These are phyloP conservation scores for Trididemnum nubilum DNA, from an alignment of 23 tunicate genomes.

Conservation along the genomic window DNA sequence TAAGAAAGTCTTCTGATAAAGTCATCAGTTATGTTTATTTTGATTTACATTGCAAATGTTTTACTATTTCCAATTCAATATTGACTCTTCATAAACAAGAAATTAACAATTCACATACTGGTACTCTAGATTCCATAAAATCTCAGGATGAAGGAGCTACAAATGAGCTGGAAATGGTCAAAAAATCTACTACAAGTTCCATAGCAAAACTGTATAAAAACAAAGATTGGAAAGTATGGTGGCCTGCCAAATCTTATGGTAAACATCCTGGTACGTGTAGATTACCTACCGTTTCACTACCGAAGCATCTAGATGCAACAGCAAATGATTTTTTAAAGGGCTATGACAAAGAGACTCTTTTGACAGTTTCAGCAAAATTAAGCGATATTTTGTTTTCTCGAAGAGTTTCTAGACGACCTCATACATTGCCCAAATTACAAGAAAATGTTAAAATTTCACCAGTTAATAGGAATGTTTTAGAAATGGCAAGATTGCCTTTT, in stretches of 20 bases:
- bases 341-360: not conserved
- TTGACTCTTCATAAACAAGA: too few species aligned
- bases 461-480: not conserved
- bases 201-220: not conserved
- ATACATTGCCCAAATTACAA: not conserved
- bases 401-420: slow-evolving; percentile 8
- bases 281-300: slow-evolving; percentile 50
- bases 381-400: slow-evolving; percentile 31
- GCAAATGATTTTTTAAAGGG: slow-evolving; percentile 33
- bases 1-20: too few species aligned
- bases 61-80: too few species aligned
- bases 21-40: too few species aligned
- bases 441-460: not conserved
- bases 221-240: slow-evolving; percentile 58
- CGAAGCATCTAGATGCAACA: slow-evolving; percentile 34
- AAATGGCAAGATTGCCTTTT: not conserved
- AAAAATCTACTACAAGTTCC: too few species aligned
- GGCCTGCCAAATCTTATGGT: slow-evolving; percentile 35
- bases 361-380: slow-evolving; percentile 20
- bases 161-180: too few species aligned
- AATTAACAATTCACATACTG: too few species aligned
- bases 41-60: too few species aligned
- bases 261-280: slow-evolving; percentile 72
- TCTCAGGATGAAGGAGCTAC: too few species aligned
- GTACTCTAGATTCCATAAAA: too few species aligned